Conservation (phyloP, 2,113 vertebrate genomes). For the Lutjanus erythropterus region DNA sequence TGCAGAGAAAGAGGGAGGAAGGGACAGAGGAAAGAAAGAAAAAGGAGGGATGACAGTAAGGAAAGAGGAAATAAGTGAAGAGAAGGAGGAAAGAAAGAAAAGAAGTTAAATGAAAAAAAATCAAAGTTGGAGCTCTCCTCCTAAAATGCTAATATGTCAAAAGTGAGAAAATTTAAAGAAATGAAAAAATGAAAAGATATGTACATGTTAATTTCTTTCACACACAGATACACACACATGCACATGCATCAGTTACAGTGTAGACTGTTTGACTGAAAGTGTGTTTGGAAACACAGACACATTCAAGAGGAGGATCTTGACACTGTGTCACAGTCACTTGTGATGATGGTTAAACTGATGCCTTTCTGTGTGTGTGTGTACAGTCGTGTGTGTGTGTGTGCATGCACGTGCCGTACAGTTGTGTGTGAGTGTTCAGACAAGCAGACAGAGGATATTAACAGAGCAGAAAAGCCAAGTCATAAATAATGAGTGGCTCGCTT, state of each 20-base stretch:
- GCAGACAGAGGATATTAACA: slow-evolving; percentile 47
- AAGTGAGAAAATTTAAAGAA: slow-evolving; percentile 18
- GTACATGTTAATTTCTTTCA: neutral
- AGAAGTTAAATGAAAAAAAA: neutral
- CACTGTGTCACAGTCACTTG: neutral
- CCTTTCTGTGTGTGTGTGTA: slow-evolving; percentile 17
- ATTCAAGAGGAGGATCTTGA: neutral
- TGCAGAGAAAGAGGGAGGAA: slow-evolving; percentile 24
- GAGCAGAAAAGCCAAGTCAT: slow-evolving; percentile 63
- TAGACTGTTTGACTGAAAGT: neutral
- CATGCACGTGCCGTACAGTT: neutral
- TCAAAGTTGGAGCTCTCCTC: no score
- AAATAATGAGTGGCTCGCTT: slow-evolving; percentile 67
- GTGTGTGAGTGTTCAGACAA: slow-evolving; percentile 26
- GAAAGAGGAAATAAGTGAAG: neutral
- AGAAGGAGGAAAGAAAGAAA: neutral
- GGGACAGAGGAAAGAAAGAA: slow-evolving; percentile 40
- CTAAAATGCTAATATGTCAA: no score
- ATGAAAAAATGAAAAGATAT: neutral
- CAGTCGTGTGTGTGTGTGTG: slow-evolving; percentile 7
- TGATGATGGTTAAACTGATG: slow-evolving; percentile 16
- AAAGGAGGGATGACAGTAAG: slow-evolving; percentile 11
- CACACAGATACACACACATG: neutral
- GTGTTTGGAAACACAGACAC: neutral
- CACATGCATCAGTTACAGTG: neutral